These are phyloP conservation scores for Campoplex capitator DNA, from an alignment of 2,888 invertebrate genomes.

Conservation along the genomic window DNA sequence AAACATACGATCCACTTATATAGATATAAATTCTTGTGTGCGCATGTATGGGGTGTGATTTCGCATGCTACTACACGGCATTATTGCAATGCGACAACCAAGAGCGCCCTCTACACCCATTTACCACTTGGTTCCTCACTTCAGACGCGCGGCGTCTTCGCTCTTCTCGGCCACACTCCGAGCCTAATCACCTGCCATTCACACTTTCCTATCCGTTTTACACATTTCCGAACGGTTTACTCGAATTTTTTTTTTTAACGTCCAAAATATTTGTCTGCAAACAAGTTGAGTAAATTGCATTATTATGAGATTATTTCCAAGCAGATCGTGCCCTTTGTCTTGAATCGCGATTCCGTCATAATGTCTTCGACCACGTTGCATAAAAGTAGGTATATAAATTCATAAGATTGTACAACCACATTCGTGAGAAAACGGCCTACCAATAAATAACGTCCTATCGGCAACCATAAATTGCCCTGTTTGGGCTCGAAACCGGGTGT, in stretches of 20 bases:
- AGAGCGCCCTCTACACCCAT: constrained; percentile 36
- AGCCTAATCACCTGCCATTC: constrained; percentile 76
- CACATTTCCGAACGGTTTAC: constrained; percentile 23
- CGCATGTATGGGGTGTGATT: constrained; percentile 3
- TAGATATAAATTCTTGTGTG: not conserved
- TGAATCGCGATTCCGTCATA: not conserved
- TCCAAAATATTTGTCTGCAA: not conserved
- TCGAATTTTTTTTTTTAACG: not conserved
- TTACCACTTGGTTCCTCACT: constrained; percentile 55
- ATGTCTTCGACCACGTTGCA: not conserved
- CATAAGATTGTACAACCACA: not conserved
- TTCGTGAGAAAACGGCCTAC: constrained; percentile 60
- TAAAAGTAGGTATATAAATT: constrained; percentile 29
- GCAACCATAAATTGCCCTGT: constrained; percentile 74
- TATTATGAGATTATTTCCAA: not conserved
- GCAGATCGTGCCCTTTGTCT: constrained; percentile 1
- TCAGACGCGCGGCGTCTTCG: constrained; percentile 43
- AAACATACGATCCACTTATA: constrained; percentile 5
- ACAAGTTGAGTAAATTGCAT: not conserved
- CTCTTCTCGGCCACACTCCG: constrained; percentile 64
- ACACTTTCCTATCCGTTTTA: constrained; percentile 54
- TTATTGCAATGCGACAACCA: constrained; percentile 26
- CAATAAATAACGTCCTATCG: constrained; percentile 78
- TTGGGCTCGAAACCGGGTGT: constrained; percentile 21
- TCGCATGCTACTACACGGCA: constrained; percentile 7